Percentiles rank a stretch among this genome's conserved stretches.
These are phyloP conservation scores for Macquaria ambigua DNA, from an alignment of 2,113 vertebrate genomes.

Conservation along the genomic window DNA sequence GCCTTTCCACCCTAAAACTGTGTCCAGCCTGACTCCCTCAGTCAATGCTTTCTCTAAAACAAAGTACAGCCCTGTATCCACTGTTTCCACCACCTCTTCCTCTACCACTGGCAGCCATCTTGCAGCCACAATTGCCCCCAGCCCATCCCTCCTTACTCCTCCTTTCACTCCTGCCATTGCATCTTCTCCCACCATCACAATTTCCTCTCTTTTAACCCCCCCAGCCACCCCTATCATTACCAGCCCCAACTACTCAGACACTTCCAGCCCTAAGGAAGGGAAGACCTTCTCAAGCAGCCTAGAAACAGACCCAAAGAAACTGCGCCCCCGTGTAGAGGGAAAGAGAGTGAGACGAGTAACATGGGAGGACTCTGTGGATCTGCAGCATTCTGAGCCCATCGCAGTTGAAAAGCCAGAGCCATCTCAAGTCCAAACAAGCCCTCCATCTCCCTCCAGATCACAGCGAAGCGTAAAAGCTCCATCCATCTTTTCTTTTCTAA, in stretches of 20 bases:
- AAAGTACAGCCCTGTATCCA: constrained; percentile 16
- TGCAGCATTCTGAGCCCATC: constrained; percentile 27
- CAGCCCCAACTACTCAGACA: constrained; percentile 45
- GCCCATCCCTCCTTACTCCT: constrained; percentile 28
- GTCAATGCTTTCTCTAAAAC: constrained; percentile 28
- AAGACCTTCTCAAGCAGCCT: constrained; percentile 58
- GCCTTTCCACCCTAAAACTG: constrained; percentile 45
- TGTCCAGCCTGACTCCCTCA: constrained; percentile 34
- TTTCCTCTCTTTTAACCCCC: constrained; percentile 61
- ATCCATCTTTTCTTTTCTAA: constrained; percentile 75
- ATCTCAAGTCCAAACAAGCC: constrained; percentile 23
- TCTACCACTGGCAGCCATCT: neutral
- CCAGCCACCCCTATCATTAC: constrained; percentile 62
- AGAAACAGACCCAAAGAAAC: constrained; percentile 65
- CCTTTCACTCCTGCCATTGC: neutral
- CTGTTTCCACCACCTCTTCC: constrained; percentile 4
- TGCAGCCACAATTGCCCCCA: constrained; percentile 2
- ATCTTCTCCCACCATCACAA: constrained; percentile 21
- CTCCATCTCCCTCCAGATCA: constrained; percentile 52
- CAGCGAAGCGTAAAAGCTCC: constrained; percentile 36
- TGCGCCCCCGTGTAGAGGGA: constrained; percentile 18
- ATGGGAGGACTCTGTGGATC: constrained; percentile 71
- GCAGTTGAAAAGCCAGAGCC: constrained; percentile 30
- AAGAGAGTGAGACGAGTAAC: constrained; percentile 67
- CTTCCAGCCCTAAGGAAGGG: constrained; percentile 33